These are phyloP conservation scores for Drosophila rellima DNA, from an alignment of 2,888 invertebrate species.

Conservation along the genomic window DNA sequence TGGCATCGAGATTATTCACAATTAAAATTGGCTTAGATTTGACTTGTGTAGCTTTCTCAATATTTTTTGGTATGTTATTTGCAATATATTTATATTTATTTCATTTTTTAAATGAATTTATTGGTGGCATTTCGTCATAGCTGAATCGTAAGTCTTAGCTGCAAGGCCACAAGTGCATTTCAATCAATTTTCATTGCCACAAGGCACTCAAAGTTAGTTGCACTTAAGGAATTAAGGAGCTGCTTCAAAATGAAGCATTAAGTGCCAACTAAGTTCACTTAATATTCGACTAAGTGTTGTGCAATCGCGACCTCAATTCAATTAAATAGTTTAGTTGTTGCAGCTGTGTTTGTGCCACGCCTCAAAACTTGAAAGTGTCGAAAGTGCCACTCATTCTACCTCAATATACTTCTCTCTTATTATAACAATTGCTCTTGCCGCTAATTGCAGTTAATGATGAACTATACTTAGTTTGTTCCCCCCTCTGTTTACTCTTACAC, in stretches of 20 bases:
- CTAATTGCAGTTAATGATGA: conserved; percentile 69
- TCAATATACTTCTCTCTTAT: conserved; percentile 5
- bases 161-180: conserved; percentile 2
- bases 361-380: conserved; percentile 1
- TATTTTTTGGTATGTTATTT: no score
- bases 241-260: conserved; percentile 11
- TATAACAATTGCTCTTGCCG: conserved; percentile 64
- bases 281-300: conserved; percentile 29
- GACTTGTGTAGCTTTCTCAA: no score
- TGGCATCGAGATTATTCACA: no score
- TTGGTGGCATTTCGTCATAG: neutral
- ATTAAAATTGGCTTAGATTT: no score
- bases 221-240: conserved; percentile 32
- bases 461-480: conserved; percentile 29
- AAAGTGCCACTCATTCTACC: conserved; percentile 3
- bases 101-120: no score
- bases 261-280: conserved; percentile 35
- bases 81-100: no score
- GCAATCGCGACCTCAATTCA: conserved; percentile 30
- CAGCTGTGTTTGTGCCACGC: conserved; percentile 2
- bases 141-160: neutral
- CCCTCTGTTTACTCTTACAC: neutral
- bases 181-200: conserved; percentile 26
- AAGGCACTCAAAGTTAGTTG: conserved; percentile 14
- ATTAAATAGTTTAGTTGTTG: conserved; percentile 16